phyloP scores from a whole-genome alignment of 1,140 invertebrate genomes.

The Schlechtendalia chinensis region DNA sequence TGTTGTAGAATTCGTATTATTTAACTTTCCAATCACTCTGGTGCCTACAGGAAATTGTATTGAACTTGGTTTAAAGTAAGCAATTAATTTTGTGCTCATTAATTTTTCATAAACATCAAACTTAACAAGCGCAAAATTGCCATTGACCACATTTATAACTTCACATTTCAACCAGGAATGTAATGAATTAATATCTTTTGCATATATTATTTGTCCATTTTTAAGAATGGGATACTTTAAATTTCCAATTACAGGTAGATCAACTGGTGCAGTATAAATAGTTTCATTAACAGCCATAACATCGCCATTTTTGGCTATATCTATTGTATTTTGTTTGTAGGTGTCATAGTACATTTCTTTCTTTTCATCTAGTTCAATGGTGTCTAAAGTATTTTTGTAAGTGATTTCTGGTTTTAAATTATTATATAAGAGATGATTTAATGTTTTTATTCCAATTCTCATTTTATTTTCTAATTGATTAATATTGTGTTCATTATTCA shows the following conservation, averaged over 20 bases:
- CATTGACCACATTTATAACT: neutral
- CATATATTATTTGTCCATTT: neutral
- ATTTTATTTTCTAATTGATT: too few species aligned
- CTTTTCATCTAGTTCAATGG: too few species aligned
- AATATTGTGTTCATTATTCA: too few species aligned
- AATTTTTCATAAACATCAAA: conserved; percentile 1
- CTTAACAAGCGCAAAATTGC: neutral
- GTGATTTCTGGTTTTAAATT: too few species aligned
- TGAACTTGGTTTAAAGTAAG: conserved; percentile 63
- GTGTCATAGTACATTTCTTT: too few species aligned
- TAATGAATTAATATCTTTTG: neutral
- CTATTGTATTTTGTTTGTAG: too few species aligned
- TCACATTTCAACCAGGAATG: conserved; percentile 12
- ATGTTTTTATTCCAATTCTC: too few species aligned
- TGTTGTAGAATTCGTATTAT: conserved; percentile 60
- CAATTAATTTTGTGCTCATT: conserved; percentile 66
- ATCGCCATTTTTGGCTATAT: neutral
- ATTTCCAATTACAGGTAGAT: neutral
- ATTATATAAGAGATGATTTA: too few species aligned
- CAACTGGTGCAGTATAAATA: neutral
- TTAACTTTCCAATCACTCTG: conserved; percentile 80
- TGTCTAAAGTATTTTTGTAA: too few species aligned
- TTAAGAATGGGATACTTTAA: too few species aligned
- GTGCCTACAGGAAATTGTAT: conserved; percentile 68
- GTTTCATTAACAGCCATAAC: conserved; percentile 4